Percentiles rank a stretch among this genome's conserved stretches.
Conservation (phyloP, 2,797 vertebrate genomes). For the Neopelma chrysocephalum region DNA sequence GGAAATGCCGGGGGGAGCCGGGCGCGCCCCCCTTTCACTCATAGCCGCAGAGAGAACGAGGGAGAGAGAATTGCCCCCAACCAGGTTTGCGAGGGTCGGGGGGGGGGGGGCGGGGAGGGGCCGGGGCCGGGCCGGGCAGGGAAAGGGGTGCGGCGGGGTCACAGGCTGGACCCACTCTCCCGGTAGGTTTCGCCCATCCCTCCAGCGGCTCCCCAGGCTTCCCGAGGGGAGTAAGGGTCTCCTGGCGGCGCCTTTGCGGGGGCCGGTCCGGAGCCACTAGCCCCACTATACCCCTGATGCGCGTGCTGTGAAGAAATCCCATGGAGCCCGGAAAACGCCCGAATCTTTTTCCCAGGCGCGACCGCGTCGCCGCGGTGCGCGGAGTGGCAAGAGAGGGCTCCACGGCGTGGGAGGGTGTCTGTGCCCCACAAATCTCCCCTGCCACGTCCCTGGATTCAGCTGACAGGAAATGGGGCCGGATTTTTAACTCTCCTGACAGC, state of each 20-base stretch:
- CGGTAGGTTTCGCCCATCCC: neutral
- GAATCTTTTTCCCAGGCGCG: no score
- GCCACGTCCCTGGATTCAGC: neutral
- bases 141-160: neutral
- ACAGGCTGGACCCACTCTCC: neutral
- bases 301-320: fast-evolving
- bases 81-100: slow-evolving; percentile 49
- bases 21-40: neutral
- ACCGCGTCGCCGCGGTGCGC: neutral
- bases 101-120: neutral
- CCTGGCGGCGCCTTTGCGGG: neutral
- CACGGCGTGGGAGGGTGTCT: neutral
- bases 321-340: neutral
- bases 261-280: neutral
- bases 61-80: slow-evolving; percentile 47
- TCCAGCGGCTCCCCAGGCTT: neutral
- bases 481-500: neutral
- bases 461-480: neutral
- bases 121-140: neutral
- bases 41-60: neutral
- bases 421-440: neutral
- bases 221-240: neutral
- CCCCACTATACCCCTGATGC: neutral
- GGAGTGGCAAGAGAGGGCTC: neutral
- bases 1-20: neutral